phyloP scores from a whole-genome alignment of 2,113 vertebrate genomes.

The Octodon degus region DNA sequence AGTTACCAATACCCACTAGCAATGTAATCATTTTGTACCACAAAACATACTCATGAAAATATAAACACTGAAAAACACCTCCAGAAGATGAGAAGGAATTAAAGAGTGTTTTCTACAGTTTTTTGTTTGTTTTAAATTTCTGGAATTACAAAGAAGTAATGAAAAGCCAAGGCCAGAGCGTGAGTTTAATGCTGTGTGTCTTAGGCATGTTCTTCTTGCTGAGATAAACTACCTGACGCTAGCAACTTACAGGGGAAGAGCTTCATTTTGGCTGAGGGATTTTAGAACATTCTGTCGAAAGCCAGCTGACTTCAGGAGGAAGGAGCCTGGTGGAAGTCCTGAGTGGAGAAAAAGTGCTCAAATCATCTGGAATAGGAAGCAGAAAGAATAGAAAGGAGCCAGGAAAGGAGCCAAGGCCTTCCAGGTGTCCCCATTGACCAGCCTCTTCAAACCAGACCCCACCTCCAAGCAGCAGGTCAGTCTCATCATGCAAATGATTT shows the following conservation, averaged over 20 bases:
- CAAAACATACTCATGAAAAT: background rate
- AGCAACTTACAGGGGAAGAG: background rate
- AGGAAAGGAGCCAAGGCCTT: background rate
- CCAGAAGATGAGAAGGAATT: background rate
- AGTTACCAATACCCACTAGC: background rate
- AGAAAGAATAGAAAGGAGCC: background rate
- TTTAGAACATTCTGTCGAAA: background rate
- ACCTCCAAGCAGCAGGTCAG: background rate
- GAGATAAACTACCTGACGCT: background rate
- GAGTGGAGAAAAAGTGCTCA: background rate
- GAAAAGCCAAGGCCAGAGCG: background rate
- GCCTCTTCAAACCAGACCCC: background rate
- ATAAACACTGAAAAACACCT: background rate
- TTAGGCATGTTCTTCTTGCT: background rate
- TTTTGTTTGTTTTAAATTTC: background rate
- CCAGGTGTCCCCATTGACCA: background rate
- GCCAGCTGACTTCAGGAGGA: background rate
- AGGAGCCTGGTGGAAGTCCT: background rate
- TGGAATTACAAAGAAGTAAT: background rate
- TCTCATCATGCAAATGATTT: background rate
- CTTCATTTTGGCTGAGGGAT: background rate
- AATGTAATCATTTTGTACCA: background rate
- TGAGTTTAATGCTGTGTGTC: background rate
- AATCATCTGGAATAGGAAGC: background rate
- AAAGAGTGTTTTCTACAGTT: background rate